These are phyloP conservation scores for Cephalopachus bancanus DNA, from an alignment of 2,797 vertebrate species.

Conservation along the genomic window DNA sequence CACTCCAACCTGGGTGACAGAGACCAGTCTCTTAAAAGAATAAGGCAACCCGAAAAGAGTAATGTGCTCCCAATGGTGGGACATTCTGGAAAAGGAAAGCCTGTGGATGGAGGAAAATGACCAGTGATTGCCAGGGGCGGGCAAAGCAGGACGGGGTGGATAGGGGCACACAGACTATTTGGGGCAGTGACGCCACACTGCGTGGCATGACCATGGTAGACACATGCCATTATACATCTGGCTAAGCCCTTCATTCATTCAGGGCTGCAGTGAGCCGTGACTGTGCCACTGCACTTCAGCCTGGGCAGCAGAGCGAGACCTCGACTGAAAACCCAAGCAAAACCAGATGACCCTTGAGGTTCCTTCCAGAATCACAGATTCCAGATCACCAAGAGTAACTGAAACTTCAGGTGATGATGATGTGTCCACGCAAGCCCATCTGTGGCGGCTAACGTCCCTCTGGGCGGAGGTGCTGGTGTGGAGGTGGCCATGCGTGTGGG, in stretches of 20 bases:
- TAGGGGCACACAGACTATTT: not conserved
- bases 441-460: not conserved
- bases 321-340: too few relatives aligned
- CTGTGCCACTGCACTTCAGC: too few relatives aligned
- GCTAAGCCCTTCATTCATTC: too few relatives aligned
- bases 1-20: too few relatives aligned
- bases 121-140: not conserved
- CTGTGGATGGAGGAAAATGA: not conserved
- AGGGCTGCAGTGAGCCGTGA: too few relatives aligned
- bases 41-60: not conserved
- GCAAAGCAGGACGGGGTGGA: not conserved
- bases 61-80: not conserved
- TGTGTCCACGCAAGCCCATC: not conserved
- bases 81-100: not conserved
- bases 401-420: not conserved
- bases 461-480: not conserved
- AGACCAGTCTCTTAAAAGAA: too few relatives aligned
- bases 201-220: not conserved
- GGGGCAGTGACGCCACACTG: not conserved
- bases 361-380: too few relatives aligned
- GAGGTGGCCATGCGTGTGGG: not conserved
- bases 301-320: too few relatives aligned
- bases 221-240: not conserved
- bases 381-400: too few relatives aligned
- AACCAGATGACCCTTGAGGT: too few relatives aligned